phyloP scores from a whole-genome alignment of 2,888 invertebrate species.

The Alcis repandata region DNA sequence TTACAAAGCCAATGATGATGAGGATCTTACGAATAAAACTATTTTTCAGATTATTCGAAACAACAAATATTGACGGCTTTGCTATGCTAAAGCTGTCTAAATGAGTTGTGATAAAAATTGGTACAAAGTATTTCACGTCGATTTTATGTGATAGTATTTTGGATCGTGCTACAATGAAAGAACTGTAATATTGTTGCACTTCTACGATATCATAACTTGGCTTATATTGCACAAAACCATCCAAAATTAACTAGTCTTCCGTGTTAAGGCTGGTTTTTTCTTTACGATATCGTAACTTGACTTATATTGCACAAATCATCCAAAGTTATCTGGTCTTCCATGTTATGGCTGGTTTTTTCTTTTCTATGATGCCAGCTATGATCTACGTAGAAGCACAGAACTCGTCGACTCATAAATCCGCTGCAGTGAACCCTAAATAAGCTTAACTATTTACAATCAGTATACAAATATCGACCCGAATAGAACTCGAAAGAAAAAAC shows the following conservation, averaged over 20 bases:
- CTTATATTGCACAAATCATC: slow-evolving; percentile 45
- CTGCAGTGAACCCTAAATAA: slow-evolving; percentile 72
- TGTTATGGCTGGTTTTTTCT: not conserved
- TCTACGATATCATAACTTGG: slow-evolving; percentile 45
- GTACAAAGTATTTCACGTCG: no score
- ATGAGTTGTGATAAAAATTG: no score
- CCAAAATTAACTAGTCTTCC: slow-evolving; percentile 7
- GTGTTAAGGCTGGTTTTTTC: not conserved
- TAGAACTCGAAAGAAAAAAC: slow-evolving; percentile 83
- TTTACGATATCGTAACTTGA: slow-evolving; percentile 38
- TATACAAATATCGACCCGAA: slow-evolving; percentile 83
- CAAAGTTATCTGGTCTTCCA: slow-evolving; percentile 7
- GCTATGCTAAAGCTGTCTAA: no score
- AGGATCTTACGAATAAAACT: no score
- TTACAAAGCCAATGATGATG: no score
- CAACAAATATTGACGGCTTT: no score
- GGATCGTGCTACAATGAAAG: slow-evolving; percentile 40
- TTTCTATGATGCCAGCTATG: slow-evolving; percentile 32
- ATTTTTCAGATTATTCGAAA: no score
- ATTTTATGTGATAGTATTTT: not conserved
- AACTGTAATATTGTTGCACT: slow-evolving; percentile 41
- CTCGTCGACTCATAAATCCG: slow-evolving; percentile 51
- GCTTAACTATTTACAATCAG: slow-evolving; percentile 84
- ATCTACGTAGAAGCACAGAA: slow-evolving; percentile 47
- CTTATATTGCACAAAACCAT: slow-evolving; percentile 46